Evolutionary conservation across 2,113 vertebrate species (phyloP).

Genomic region (Lanius collurio): DNA sequence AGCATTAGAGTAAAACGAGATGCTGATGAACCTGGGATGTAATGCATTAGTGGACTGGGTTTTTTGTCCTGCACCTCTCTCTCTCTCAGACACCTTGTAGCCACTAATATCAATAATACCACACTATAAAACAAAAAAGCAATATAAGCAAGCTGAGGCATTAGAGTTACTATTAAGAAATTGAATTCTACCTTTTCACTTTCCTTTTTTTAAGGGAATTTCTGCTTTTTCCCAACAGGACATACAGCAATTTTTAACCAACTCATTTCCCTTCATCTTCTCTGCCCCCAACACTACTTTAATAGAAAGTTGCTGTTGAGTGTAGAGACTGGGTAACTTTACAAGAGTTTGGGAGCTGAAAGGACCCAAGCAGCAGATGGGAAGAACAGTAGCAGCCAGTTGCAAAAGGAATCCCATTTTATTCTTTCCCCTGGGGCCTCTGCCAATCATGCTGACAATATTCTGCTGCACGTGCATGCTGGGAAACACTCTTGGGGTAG

Average conservation of each 20-base stretch:
- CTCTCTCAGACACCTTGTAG: slow-evolving; percentile 40
- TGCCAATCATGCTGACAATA: neutral
- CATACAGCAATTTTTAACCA: neutral
- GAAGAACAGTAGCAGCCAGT: neutral
- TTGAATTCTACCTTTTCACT: neutral
- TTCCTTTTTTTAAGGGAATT: neutral
- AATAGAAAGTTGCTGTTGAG: neutral
- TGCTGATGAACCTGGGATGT: neutral
- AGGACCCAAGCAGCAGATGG: neutral
- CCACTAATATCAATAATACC: slow-evolving; percentile 36
- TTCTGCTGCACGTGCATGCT: neutral
- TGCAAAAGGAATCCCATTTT: neutral
- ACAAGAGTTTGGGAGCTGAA: neutral
- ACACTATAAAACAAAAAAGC: neutral
- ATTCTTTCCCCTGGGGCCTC: neutral
- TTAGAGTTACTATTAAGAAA: slow-evolving; percentile 16
- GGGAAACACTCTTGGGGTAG: neutral
- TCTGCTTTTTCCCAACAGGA: neutral
- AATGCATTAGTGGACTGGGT: neutral
- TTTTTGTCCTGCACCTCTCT: neutral
- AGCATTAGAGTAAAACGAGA: slow-evolving; percentile 16
- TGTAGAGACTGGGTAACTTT: neutral
- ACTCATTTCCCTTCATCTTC: neutral
- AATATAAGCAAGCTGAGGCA: slow-evolving; percentile 24
- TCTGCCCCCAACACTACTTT: neutral